Evolutionary conservation across 2,888 invertebrate genomes (phyloP).

Genomic region (Rapana venosa): DNA sequence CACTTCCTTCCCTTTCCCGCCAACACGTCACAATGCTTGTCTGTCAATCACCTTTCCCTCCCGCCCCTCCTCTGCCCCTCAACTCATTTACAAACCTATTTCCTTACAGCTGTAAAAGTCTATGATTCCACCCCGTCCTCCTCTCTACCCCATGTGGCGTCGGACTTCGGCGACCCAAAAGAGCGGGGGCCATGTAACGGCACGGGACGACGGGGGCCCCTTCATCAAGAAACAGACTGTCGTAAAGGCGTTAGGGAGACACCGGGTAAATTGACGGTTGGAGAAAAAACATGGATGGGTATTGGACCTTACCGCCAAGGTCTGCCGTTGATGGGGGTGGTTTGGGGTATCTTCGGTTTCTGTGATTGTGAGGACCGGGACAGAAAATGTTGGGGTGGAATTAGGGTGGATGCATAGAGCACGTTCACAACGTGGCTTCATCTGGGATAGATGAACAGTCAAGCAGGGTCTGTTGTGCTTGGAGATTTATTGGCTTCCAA

Average conservation of each 20-base stretch:
- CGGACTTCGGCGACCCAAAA: neutral
- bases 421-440: too few relatives aligned
- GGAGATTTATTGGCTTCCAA: too few relatives aligned
- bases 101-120: neutral
- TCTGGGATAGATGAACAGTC: too few relatives aligned
- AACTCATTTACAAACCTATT: neutral
- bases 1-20: too few relatives aligned
- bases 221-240: neutral
- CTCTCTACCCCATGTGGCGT: neutral
- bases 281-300: neutral
- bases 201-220: neutral
- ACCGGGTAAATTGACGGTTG: neutral
- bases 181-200: neutral
- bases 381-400: too few relatives aligned
- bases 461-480: too few relatives aligned
- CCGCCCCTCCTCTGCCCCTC: neutral
- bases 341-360: too few relatives aligned
- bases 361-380: too few relatives aligned
- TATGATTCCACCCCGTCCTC: neutral
- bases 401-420: too few relatives aligned
- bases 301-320: too few relatives aligned
- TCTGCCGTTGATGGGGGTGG: too few relatives aligned
- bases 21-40: too few relatives aligned
- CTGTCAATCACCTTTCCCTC: neutral
- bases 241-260: neutral